A percentile compares a stretch with the other conserved stretches of the same genome.
Conservation (phyloP, 1,140 invertebrate genomes). For the Hyphantria cunea region DNA sequence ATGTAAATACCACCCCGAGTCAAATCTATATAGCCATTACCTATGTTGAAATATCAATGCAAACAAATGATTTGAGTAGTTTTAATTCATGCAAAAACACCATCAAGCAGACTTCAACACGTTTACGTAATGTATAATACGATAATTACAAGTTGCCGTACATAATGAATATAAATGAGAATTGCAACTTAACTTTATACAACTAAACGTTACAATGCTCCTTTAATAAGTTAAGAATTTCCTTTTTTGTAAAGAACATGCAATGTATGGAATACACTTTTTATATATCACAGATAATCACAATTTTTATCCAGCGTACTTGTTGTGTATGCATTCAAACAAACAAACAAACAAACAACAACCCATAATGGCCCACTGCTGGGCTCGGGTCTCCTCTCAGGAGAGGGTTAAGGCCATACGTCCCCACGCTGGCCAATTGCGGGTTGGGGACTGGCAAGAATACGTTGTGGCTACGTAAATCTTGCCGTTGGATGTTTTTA, state of each 20-base stretch:
- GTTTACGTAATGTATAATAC: constrained; percentile 31
- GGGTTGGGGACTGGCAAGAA: too few species aligned
- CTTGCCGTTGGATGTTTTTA: too few species aligned
- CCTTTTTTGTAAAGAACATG: too few species aligned
- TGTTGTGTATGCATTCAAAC: constrained; percentile 22
- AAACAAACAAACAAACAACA: too few species aligned
- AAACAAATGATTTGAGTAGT: constrained; percentile 29
- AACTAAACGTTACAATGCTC: constrained; percentile 8
- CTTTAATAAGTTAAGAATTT: not conserved
- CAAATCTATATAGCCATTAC: too few species aligned
- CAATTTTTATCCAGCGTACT: constrained; percentile 14
- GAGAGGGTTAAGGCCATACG: too few species aligned
- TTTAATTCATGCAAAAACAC: constrained; percentile 32
- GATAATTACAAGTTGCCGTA: constrained; percentile 30
- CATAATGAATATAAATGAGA: constrained; percentile 33
- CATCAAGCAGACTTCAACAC: constrained; percentile 16
- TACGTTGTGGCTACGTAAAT: too few species aligned
- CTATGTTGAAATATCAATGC: not conserved
- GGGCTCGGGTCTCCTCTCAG: too few species aligned
- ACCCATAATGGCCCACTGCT: too few species aligned
- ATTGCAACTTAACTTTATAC: constrained; percentile 6
- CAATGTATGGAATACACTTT: not conserved
- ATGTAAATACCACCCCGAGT: too few species aligned
- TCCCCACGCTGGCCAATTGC: too few species aligned
- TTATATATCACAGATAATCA: constrained; percentile 16